These are phyloP conservation scores for Mystacornis crossleyi DNA, from an alignment of 2,113 vertebrate genomes.

Conservation along the genomic window DNA sequence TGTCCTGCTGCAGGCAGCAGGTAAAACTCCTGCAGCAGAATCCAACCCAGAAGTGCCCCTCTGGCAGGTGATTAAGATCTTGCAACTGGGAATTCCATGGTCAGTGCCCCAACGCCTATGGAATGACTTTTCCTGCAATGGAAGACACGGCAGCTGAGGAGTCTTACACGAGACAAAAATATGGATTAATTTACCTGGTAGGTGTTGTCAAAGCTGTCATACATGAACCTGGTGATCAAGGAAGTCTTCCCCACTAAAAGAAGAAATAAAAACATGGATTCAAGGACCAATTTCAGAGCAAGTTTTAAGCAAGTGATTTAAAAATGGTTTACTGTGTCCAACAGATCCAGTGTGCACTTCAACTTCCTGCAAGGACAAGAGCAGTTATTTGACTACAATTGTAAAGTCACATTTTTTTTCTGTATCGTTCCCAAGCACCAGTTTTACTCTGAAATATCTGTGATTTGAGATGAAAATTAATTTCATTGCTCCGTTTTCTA, in stretches of 20 bases:
- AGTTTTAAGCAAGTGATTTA: background rate
- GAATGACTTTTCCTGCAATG: background rate
- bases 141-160: accelerated
- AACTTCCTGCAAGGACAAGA: background rate
- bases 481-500: background rate
- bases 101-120: no score
- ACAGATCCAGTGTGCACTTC: background rate
- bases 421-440: background rate
- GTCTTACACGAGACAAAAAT: background rate
- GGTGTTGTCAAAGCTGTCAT: conserved; percentile 98
- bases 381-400: background rate
- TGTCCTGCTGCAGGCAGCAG: background rate
- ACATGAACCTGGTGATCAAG: conserved; percentile 98
- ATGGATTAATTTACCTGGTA: conserved; percentile 83
- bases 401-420: background rate
- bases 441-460: background rate
- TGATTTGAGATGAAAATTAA: accelerated
- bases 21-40: background rate
- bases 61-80: background rate
- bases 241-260: conserved; percentile 95
- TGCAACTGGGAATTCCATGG: background rate
- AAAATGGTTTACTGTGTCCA: background rate
- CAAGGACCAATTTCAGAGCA: background rate
- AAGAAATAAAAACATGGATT: background rate
- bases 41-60: background rate